Evolutionary conservation across 1,140 invertebrate genomes (phyloP).

Genomic region (Dolichoris vasculosae): DNA sequence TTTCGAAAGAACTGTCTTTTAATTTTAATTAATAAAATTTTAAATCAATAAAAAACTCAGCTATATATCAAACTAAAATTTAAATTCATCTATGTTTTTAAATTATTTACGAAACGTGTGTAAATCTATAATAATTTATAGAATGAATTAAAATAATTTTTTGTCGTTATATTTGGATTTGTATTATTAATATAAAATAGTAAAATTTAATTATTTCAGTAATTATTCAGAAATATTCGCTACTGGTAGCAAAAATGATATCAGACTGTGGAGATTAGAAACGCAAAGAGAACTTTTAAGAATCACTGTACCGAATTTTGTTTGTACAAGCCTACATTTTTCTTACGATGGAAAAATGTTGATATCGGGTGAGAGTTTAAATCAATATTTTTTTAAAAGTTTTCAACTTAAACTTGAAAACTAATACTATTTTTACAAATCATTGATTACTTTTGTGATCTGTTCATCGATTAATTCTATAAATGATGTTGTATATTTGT

Average conservation of each 20-base stretch:
- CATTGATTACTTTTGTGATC: not conserved
- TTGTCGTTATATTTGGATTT: not conserved
- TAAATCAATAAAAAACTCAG: too few relatives aligned
- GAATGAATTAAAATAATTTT: not conserved
- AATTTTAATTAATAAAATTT: too few relatives aligned
- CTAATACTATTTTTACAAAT: conserved; percentile 23
- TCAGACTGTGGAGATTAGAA: conserved; percentile 87
- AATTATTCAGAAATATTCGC: conserved; percentile 89
- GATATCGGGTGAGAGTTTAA: conserved; percentile 77
- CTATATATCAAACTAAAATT: too few relatives aligned
- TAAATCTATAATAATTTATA: too few relatives aligned
- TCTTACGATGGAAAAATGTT: conserved; percentile 86
- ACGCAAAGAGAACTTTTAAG: conserved; percentile 87
- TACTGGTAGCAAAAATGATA: conserved; percentile 87
- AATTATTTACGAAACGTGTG: too few relatives aligned
- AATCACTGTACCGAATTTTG: conserved; percentile 89
- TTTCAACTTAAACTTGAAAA: not conserved
- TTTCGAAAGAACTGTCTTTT: too few relatives aligned
- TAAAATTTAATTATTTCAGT: conserved; percentile 66
- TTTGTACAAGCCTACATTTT: conserved; percentile 86
- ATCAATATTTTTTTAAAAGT: not conserved
- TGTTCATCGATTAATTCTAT: not conserved
- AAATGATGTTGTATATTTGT: not conserved
- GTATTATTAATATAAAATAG: not conserved
- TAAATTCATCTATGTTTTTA: too few relatives aligned